These are phyloP conservation scores for Lymantria dispar DNA, from an alignment of 2,888 invertebrate genomes.

Conservation along the genomic window DNA sequence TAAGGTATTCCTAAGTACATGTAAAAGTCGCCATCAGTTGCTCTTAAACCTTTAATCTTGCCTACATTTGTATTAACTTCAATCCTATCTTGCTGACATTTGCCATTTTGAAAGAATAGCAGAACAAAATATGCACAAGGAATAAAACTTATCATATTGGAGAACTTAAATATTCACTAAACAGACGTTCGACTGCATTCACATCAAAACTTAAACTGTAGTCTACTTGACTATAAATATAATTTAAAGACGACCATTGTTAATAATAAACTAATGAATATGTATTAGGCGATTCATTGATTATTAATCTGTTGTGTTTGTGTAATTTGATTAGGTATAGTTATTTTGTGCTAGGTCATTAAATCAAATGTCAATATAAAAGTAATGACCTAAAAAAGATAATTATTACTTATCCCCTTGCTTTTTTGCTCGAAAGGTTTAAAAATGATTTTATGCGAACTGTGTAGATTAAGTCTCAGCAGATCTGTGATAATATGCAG, in stretches of 20 bases:
- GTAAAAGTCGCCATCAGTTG: conserved; percentile 5
- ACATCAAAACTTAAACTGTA: background rate
- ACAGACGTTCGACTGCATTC: background rate
- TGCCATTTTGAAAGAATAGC: background rate
- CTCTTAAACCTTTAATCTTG: conserved; percentile 4
- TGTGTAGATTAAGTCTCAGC: too few relatives aligned
- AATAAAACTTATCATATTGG: background rate
- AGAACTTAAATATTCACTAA: background rate
- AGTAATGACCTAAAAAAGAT: too few relatives aligned
- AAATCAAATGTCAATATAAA: too few relatives aligned
- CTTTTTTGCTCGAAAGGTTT: too few relatives aligned
- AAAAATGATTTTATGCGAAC: too few relatives aligned
- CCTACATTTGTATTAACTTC: background rate
- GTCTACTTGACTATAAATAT: background rate
- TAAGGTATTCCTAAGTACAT: conserved; percentile 12
- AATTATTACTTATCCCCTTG: too few relatives aligned
- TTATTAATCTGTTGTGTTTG: background rate
- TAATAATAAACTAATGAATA: background rate
- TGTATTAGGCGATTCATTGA: background rate
- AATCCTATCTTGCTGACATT: background rate
- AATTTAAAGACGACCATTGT: background rate
- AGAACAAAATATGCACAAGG: background rate
- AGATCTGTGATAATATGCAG: too few relatives aligned
- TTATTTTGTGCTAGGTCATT: too few relatives aligned
- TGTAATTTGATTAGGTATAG: background rate